These are phyloP conservation scores for Hydrozoanthus gracilis DNA, from an alignment of 92 coral and sea anemone species.

Conservation along the genomic window DNA sequence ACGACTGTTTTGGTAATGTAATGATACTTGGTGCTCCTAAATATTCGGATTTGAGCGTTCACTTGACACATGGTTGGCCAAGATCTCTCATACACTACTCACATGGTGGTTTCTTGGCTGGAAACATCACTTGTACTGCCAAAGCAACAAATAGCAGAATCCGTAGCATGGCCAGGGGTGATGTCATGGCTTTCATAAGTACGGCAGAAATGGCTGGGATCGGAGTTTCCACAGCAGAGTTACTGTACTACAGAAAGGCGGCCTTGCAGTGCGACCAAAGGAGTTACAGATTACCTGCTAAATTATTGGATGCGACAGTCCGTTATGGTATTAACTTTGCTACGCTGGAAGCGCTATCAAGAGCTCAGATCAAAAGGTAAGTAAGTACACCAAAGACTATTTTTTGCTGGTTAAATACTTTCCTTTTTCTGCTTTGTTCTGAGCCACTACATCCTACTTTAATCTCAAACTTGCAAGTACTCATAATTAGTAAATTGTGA, in stretches of 20 bases:
- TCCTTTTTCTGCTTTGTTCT: conserved; percentile 5
- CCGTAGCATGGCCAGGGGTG: conserved; percentile 2
- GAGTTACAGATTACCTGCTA: background rate
- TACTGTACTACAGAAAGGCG: conserved; percentile 27
- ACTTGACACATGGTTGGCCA: conserved; percentile 13
- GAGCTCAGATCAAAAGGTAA: background rate
- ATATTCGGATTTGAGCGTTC: background rate
- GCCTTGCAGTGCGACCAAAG: conserved; percentile 12
- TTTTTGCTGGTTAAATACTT: background rate
- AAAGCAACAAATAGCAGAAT: conserved; percentile 23
- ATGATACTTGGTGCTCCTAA: conserved; percentile 6
- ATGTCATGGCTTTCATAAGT: conserved; percentile 15
- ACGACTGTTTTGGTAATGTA: background rate
- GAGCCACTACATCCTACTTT: conserved; percentile 6
- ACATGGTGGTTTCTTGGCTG: conserved; percentile 12
- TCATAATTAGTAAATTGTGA: too few relatives aligned
- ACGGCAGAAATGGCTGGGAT: conserved; percentile 22
- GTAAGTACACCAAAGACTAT: background rate
- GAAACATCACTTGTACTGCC: conserved; percentile 31
- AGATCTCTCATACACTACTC: background rate
- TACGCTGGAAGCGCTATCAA: background rate
- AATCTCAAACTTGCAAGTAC: too few relatives aligned
- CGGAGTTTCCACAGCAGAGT: conserved; percentile 25
- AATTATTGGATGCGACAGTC: conserved; percentile 23
- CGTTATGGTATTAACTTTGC: conserved; percentile 24